Evolutionary conservation across 2,888 invertebrate genomes (phyloP).

Genomic region (Acanthosepion pharaonis): DNA sequence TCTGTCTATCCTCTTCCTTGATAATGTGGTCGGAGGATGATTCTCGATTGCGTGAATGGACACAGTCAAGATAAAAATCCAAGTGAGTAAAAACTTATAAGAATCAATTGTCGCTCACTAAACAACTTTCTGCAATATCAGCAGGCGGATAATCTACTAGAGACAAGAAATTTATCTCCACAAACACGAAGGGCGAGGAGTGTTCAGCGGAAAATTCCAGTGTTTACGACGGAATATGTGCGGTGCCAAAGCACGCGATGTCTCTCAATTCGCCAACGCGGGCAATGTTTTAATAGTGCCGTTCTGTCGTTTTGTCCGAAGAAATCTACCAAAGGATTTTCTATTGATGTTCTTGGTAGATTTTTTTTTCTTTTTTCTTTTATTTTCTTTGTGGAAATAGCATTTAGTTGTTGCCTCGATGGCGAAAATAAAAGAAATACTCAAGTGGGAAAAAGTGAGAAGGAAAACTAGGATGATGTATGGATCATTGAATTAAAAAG

Average conservation of each 20-base stretch:
- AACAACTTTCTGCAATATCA: background rate
- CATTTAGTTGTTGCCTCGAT: background rate
- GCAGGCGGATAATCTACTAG: background rate
- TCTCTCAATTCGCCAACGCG: background rate
- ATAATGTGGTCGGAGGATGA: background rate
- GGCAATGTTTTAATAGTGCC: background rate
- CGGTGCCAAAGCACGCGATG: background rate
- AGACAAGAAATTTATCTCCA: background rate
- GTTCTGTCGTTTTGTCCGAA: background rate
- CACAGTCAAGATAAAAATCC: background rate
- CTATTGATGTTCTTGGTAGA: no score
- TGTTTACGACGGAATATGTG: background rate
- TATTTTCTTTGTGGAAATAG: background rate
- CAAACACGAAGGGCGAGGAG: background rate
- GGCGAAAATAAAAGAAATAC: background rate
- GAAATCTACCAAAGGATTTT: background rate
- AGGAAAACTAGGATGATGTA: no score
- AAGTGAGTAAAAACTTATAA: constrained; percentile 33
- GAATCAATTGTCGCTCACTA: background rate
- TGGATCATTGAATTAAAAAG: no score
- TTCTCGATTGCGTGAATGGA: background rate
- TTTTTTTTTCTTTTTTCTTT: background rate
- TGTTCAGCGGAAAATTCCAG: background rate
- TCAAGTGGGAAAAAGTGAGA: background rate
- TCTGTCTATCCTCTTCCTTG: background rate